Evolutionary conservation across 1,140 invertebrate genomes (phyloP).

Genomic region (Sweltsa coloradensis): DNA sequence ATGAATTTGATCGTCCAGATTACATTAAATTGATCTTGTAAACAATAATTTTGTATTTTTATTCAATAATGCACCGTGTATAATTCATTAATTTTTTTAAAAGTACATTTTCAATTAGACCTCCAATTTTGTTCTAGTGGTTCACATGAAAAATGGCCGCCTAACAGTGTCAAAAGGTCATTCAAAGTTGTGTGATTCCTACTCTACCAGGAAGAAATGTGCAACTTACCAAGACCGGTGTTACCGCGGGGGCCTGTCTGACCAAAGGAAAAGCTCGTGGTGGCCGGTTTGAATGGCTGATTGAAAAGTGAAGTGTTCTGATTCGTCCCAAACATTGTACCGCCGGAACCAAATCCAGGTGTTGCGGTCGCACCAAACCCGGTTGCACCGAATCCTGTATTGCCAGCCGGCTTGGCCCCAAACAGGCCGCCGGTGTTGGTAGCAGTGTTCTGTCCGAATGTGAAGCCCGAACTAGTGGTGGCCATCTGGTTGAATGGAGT

Average conservation of each 20-base stretch:
- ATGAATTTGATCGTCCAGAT: too few relatives aligned
- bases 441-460: slow-evolving; percentile 29
- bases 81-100: too few relatives aligned
- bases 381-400: slow-evolving; percentile 39
- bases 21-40: too few relatives aligned
- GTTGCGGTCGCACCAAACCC: slow-evolving; percentile 26
- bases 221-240: slow-evolving; percentile 6
- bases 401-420: slow-evolving; percentile 31
- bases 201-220: too few relatives aligned
- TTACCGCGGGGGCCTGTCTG: slow-evolving; percentile 5
- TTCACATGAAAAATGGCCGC: too few relatives aligned
- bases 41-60: too few relatives aligned
- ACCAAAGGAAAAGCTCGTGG: slow-evolving; percentile 11
- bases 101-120: too few relatives aligned
- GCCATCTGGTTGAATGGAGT: slow-evolving; percentile 32
- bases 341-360: slow-evolving; percentile 27
- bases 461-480: slow-evolving; percentile 32
- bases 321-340: slow-evolving; percentile 16
- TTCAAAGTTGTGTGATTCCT: too few relatives aligned
- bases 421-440: slow-evolving; percentile 24
- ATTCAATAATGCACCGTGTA: too few relatives aligned
- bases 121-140: too few relatives aligned
- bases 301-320: slow-evolving; percentile 11
- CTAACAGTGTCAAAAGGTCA: too few relatives aligned
- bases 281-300: slow-evolving; percentile 10